A percentile compares a stretch with the other conserved stretches of the same genome.
Conservation (phyloP, 2,797 vertebrate species). For the Enteromius trimaculatus region DNA sequence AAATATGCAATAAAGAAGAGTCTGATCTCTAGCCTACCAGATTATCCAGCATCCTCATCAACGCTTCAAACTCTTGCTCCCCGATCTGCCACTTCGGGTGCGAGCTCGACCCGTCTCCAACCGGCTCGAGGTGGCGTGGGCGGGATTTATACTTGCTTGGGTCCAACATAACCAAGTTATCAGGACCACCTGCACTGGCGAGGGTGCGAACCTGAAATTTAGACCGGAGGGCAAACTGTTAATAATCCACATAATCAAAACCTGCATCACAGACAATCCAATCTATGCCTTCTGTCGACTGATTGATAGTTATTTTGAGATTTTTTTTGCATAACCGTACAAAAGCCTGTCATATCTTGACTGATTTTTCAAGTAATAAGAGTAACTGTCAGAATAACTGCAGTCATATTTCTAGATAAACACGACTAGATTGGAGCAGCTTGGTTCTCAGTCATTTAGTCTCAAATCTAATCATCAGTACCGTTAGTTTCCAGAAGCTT, state of each 20-base stretch:
- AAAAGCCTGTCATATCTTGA: not conserved
- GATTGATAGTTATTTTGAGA: not conserved
- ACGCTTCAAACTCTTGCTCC: slow-evolving; percentile 97
- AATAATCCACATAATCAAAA: slow-evolving; percentile 14
- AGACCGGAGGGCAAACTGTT: not conserved
- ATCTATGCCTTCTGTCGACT: not conserved
- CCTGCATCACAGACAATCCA: too few relatives aligned
- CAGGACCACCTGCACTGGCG: slow-evolving; percentile 94
- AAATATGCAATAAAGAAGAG: not conserved
- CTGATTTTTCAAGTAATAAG: not conserved
- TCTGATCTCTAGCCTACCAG: slow-evolving; percentile 80
- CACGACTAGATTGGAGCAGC: too few relatives aligned
- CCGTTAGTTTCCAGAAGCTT: too few relatives aligned
- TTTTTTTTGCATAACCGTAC: too few relatives aligned
- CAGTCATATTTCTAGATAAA: too few relatives aligned
- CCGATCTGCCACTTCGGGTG: slow-evolving; percentile 93
- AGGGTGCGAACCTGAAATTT: slow-evolving; percentile 90
- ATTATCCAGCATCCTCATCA: slow-evolving; percentile 99
- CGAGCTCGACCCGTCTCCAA: slow-evolving; percentile 79
- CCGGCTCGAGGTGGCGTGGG: slow-evolving; percentile 83
- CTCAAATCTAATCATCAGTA: too few relatives aligned
- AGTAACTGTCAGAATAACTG: not conserved
- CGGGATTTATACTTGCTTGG: slow-evolving; percentile 92
- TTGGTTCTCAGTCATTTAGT: too few relatives aligned
- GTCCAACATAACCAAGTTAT: slow-evolving; percentile 94